phyloP scores from a whole-genome alignment of 2,888 invertebrate genomes.

The Acholoe squamosa region DNA sequence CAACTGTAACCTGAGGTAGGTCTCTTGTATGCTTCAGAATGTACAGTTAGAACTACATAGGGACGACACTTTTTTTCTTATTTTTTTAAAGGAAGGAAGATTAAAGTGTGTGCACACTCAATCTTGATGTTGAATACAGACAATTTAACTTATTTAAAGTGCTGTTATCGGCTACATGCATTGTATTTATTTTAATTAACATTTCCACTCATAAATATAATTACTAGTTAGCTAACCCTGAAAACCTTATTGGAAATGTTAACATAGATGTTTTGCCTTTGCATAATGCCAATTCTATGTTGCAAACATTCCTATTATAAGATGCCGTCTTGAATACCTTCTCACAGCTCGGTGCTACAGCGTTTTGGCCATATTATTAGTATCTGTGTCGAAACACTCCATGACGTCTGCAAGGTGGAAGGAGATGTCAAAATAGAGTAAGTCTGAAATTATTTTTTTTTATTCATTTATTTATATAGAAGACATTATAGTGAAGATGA shows the following conservation, averaged over 20 bases:
- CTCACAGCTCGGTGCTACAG: constrained; percentile 73
- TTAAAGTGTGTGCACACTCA: neutral
- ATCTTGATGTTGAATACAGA: constrained; percentile 1
- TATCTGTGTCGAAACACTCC: constrained; percentile 80
- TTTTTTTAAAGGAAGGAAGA: neutral
- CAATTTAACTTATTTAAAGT: neutral
- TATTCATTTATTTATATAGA: too few relatives aligned
- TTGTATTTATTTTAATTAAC: too few relatives aligned
- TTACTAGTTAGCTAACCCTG: too few relatives aligned
- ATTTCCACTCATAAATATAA: too few relatives aligned
- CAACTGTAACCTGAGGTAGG: constrained; percentile 79
- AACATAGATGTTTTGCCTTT: too few relatives aligned
- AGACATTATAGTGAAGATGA: too few relatives aligned
- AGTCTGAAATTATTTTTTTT: neutral
- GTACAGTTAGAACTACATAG: too few relatives aligned
- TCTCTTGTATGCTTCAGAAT: neutral
- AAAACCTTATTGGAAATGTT: too few relatives aligned
- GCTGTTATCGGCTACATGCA: too few relatives aligned
- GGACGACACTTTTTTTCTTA: neutral
- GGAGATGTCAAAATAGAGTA: constrained; percentile 64
- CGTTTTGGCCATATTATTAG: constrained; percentile 79
- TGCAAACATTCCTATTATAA: too few relatives aligned
- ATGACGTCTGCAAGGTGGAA: constrained; percentile 80
- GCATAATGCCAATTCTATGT: too few relatives aligned
- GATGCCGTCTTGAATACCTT: neutral